Conservation (phyloP, 1,140 invertebrate genomes). For the Nylanderia fulva region DNA sequence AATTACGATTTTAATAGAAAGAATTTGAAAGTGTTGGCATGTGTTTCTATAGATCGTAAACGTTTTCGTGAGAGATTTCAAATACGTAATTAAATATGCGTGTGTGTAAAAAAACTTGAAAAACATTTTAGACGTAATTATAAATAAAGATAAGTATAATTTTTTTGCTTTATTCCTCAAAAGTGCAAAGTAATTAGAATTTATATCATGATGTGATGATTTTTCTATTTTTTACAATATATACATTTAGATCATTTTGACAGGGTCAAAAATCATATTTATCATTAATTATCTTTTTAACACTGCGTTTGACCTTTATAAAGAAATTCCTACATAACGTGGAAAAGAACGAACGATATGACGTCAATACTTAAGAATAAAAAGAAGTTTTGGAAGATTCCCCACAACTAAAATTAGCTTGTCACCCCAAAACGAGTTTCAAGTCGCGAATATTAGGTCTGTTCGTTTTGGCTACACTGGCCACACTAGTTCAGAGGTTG, state of each 20-base stretch:
- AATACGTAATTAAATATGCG: too few species aligned
- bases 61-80: background rate
- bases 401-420: background rate
- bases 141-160: too few species aligned
- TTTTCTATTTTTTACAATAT: constrained; percentile 1
- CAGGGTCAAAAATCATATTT: background rate
- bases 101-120: too few species aligned
- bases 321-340: background rate
- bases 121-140: too few species aligned
- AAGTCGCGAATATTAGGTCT: background rate
- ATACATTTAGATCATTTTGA: background rate
- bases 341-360: background rate
- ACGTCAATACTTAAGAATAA: constrained; percentile 9
- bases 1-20: background rate
- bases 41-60: background rate
- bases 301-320: background rate
- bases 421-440: background rate
- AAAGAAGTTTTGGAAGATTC: background rate
- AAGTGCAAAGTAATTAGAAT: background rate
- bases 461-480: too few species aligned
- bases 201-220: background rate
- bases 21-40: background rate
- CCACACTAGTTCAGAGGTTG: too few species aligned
- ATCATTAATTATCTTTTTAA: background rate
- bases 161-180: background rate